Percentiles rank a stretch among this genome's conserved stretches.
Evolutionary conservation across 2,113 vertebrate species (phyloP).

Genomic region (Lathamus discolor): DNA sequence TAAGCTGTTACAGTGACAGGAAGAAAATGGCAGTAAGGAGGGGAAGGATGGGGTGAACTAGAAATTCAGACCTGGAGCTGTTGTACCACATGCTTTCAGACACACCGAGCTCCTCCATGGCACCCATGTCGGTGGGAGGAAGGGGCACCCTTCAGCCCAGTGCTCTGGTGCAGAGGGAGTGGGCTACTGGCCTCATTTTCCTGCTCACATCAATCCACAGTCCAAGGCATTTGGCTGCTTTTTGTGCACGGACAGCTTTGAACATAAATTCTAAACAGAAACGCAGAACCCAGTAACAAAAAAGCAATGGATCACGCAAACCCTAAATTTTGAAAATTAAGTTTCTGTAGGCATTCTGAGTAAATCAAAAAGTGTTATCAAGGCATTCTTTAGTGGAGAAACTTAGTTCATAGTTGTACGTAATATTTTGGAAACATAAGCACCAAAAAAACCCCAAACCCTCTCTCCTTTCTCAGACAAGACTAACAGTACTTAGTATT

Average conservation of each 20-base stretch:
- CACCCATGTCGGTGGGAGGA: accelerated
- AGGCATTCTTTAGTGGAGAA: not conserved
- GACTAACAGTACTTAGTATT: not conserved
- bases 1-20: not conserved
- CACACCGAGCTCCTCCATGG: accelerated
- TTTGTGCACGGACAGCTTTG: not conserved
- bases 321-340: not conserved
- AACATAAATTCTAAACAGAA: not conserved
- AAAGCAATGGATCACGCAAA: not conserved
- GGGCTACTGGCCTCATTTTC: not conserved
- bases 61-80: not conserved
- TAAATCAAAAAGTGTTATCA: not conserved
- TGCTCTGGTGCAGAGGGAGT: not conserved
- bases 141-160: not conserved
- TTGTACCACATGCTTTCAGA: accelerated
- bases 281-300: not conserved
- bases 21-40: not conserved
- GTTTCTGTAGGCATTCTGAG: not conserved
- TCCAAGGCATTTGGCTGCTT: not conserved
- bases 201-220: not conserved
- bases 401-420: not conserved
- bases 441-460: accelerated
- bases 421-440: not conserved
- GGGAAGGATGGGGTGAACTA: not conserved
- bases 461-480: not conserved